Conservation (phyloP, 2,888 invertebrate species). For the Rhingia rostrata region DNA sequence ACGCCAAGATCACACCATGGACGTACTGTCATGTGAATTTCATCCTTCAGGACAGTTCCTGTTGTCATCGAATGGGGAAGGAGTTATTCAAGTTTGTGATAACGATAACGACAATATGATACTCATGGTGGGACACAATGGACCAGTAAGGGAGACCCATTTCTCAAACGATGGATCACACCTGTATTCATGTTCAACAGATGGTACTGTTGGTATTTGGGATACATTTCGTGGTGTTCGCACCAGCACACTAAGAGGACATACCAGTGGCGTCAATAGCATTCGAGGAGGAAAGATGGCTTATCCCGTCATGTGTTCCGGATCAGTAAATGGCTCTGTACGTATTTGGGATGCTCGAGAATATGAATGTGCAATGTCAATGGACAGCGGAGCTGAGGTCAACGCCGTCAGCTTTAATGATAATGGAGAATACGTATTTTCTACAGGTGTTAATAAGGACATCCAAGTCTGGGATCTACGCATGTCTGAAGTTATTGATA, state of each 20-base stretch:
- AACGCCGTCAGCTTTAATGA: conserved; percentile 96
- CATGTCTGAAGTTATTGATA: conserved; percentile 90
- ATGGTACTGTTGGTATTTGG: conserved; percentile 97
- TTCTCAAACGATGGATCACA: conserved; percentile 92
- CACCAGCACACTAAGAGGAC: conserved; percentile 94
- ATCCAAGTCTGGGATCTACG: conserved; percentile 98
- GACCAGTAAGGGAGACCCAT: conserved; percentile 96
- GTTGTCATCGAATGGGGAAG: conserved; percentile 5
- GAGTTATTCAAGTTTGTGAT: conserved; percentile 83
- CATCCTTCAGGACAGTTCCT: conserved; percentile 25
- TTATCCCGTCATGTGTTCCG: conserved; percentile 94
- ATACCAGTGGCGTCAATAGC: conserved; percentile 89
- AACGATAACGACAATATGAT: conserved; percentile 98
- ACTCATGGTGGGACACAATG: conserved; percentile 95
- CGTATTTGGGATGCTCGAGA: conserved; percentile 96
- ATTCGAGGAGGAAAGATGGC: conserved; percentile 84
- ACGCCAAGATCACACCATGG: conserved; percentile 28
- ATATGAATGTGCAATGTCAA: conserved; percentile 86
- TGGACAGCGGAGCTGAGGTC: conserved; percentile 88
- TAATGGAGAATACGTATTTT: conserved; percentile 96
- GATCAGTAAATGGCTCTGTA: conserved; percentile 95
- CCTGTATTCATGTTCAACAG: conserved; percentile 95
- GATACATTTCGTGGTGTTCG: conserved; percentile 95
- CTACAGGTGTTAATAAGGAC: conserved; percentile 97
- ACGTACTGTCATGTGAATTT: conserved; percentile 40